Evolutionary conservation across 2,113 vertebrate genomes (phyloP).

Genomic region (Muscicapa adusta): DNA sequence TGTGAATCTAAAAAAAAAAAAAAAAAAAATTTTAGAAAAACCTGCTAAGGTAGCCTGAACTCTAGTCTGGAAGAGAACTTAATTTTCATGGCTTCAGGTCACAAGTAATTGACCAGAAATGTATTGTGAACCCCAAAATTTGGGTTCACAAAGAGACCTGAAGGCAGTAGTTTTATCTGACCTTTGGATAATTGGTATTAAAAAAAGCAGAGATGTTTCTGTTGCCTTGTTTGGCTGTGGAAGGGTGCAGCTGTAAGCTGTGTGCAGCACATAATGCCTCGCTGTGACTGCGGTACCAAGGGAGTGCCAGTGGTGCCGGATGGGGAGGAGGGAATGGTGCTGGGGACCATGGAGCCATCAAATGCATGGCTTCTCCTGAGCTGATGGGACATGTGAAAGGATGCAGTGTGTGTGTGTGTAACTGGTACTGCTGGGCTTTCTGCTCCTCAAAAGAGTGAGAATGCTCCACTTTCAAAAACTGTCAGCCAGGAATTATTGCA

Average conservation of each 20-base stretch:
- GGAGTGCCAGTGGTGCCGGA: neutral
- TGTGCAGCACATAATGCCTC: slow-evolving; percentile 52
- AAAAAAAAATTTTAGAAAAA: neutral
- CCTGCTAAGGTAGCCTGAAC: neutral
- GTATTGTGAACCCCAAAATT: neutral
- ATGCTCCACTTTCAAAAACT: neutral
- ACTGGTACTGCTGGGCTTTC: slow-evolving; percentile 57
- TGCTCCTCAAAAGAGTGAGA: neutral
- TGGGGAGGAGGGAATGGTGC: neutral
- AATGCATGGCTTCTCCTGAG: neutral
- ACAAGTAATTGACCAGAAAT: neutral
- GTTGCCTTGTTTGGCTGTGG: neutral
- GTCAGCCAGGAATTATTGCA: neutral
- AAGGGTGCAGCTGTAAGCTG: slow-evolving; percentile 41
- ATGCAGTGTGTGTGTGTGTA: slow-evolving; percentile 50
- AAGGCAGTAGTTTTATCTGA: neutral
- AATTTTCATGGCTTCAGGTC: neutral
- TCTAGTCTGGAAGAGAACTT: neutral
- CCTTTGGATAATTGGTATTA: neutral
- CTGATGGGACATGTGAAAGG: slow-evolving; percentile 20
- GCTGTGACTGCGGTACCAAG: slow-evolving; percentile 49
- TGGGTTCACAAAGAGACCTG: too few relatives aligned
- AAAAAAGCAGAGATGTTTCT: neutral
- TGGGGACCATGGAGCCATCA: neutral
- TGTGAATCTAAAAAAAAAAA: neutral